Percentiles rank a stretch among this genome's conserved stretches.
Conservation (phyloP, 2,797 vertebrate species). For the Catamblyrhynchus diadema region DNA sequence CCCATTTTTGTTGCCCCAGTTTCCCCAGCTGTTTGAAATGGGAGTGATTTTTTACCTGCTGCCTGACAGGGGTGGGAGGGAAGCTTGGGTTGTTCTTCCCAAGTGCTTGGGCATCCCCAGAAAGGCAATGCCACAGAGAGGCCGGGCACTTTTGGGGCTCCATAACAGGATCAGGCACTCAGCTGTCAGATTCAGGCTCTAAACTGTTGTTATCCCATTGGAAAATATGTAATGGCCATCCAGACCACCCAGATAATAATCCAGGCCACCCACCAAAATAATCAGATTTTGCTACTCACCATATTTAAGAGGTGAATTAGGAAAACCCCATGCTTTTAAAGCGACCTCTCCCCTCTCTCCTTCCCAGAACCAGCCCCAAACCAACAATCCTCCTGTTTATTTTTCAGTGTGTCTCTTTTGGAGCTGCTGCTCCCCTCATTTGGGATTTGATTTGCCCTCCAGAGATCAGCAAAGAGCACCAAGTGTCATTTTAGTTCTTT, state of each 20-base stretch:
- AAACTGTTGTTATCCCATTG: not conserved
- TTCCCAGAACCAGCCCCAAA: not conserved
- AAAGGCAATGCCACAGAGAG: accelerated
- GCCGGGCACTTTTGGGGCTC: not conserved
- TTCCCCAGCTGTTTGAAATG: not conserved
- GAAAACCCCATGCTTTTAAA: not conserved
- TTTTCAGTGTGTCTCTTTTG: conserved; percentile 1
- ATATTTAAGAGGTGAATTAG: not conserved
- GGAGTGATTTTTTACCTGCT: not conserved
- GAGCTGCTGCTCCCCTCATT: conserved; percentile 27
- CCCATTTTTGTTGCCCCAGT: not conserved
- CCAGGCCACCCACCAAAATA: not conserved
- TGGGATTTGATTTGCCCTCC: conserved; percentile 73
- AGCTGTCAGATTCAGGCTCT: not conserved
- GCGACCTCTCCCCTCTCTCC: not conserved
- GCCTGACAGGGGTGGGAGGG: not conserved
- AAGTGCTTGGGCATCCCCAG: accelerated
- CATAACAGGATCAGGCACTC: accelerated
- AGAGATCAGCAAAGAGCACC: conserved; percentile 59
- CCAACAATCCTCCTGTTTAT: not conserved
- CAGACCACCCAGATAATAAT: not conserved
- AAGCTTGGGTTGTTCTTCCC: not conserved
- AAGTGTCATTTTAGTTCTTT: conserved; percentile 41
- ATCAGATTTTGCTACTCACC: not conserved
- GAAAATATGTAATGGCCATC: not conserved